Conservation (phyloP, 2,113 vertebrate genomes). For the Elgaria multicarinata region DNA sequence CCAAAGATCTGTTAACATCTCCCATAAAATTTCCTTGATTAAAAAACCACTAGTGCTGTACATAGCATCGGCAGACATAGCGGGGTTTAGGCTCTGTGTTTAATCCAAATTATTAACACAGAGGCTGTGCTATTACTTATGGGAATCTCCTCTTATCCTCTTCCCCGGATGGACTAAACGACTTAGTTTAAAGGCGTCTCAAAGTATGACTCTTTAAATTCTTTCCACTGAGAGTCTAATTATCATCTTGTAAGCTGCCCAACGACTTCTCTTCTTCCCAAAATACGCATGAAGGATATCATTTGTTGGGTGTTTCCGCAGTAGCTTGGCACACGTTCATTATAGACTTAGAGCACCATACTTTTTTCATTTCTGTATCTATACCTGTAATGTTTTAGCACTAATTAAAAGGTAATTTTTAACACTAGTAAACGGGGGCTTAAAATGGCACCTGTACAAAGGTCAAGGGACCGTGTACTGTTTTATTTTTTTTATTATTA, state of each 20-base stretch:
- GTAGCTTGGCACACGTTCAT: no score
- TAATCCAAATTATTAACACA: neutral
- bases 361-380: no score
- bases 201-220: neutral
- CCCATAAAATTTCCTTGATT: neutral
- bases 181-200: neutral
- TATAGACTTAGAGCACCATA: no score
- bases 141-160: neutral
- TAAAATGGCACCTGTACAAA: no score
- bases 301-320: neutral
- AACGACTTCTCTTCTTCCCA: neutral
- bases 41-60: neutral
- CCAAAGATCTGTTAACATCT: neutral
- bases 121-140: neutral
- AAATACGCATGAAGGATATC: neutral
- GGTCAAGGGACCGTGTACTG: no score
- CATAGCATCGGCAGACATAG: no score
- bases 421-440: no score
- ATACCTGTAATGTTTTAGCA: no score
- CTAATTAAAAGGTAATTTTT: no score
- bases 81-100: neutral
- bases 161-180: neutral
- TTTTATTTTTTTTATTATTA: no score
- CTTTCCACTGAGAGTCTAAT: neutral
- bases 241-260: neutral